Evolutionary conservation across 2,113 vertebrate genomes (phyloP).

Genomic region (Picathartes gymnocephalus): DNA sequence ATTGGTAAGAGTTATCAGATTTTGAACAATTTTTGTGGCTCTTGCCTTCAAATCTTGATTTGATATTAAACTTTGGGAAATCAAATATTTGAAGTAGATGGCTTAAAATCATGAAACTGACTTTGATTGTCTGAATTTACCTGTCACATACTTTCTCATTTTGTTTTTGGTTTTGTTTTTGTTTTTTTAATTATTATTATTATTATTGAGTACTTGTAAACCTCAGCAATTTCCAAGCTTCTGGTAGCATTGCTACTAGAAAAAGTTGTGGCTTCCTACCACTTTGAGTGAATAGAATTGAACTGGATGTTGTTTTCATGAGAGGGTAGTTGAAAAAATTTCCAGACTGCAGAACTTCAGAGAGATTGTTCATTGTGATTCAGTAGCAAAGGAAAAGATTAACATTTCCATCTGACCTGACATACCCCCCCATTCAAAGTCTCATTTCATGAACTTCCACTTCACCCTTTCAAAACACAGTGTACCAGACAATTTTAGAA

Average conservation of each 20-base stretch:
- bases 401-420: not conserved
- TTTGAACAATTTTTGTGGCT: not conserved
- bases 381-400: not conserved
- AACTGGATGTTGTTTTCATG: not conserved
- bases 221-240: not conserved
- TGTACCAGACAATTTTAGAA: slow-evolving; percentile 5
- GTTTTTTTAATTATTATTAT: no score
- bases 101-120: not conserved
- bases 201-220: not conserved
- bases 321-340: not conserved
- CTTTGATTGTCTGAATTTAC: not conserved
- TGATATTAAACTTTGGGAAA: not conserved
- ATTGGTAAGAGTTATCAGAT: not conserved
- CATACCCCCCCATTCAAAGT: not conserved
- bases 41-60: not conserved
- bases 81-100: not conserved
- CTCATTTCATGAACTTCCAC: not conserved
- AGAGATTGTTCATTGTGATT: not conserved
- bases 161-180: no score
- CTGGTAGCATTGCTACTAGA: not conserved
- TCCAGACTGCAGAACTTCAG: not conserved
- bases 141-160: not conserved
- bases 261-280: not conserved
- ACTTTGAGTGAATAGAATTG: not conserved
- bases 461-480: not conserved